phyloP scores from a whole-genome alignment of 2,888 invertebrate species.

The Lithophane semibrunnea region DNA sequence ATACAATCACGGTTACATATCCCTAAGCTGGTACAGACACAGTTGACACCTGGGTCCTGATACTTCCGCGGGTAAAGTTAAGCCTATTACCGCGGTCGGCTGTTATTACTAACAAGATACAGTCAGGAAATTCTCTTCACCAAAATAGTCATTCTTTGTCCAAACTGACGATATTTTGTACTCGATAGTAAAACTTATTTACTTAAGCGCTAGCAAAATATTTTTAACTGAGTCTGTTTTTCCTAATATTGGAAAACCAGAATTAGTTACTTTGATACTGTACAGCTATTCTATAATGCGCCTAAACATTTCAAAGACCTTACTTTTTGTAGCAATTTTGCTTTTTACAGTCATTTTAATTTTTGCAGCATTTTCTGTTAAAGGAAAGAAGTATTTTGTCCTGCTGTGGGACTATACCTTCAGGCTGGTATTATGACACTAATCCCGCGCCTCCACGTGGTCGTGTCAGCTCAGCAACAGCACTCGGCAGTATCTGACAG shows the following conservation, averaged over 20 bases:
- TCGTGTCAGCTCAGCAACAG: background rate
- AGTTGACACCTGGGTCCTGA: background rate
- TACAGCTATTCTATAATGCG: too few relatives aligned
- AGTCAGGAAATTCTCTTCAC: background rate
- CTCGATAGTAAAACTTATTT: background rate
- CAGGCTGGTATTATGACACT: background rate
- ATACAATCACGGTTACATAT: background rate
- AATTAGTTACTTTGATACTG: background rate
- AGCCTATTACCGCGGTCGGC: background rate
- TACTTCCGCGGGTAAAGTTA: background rate
- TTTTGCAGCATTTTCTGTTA: too few relatives aligned
- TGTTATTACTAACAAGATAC: background rate
- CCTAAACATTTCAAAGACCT: too few relatives aligned
- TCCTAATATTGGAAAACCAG: background rate
- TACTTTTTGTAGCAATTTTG: background rate
- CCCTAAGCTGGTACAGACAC: too few relatives aligned
- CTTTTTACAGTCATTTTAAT: background rate
- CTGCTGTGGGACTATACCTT: background rate
- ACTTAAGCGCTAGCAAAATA: background rate
- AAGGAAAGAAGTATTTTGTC: background rate
- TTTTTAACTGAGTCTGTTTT: background rate
- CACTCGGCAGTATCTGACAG: slow-evolving; percentile 12
- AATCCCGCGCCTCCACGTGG: slow-evolving; percentile 15
- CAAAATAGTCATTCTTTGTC: background rate
- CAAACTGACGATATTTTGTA: background rate